Evolutionary conservation across 2,888 invertebrate species (phyloP), one percentile per base, ranked within the genome.

Genomic region (Chaetogeoica ovagalla): DNA sequence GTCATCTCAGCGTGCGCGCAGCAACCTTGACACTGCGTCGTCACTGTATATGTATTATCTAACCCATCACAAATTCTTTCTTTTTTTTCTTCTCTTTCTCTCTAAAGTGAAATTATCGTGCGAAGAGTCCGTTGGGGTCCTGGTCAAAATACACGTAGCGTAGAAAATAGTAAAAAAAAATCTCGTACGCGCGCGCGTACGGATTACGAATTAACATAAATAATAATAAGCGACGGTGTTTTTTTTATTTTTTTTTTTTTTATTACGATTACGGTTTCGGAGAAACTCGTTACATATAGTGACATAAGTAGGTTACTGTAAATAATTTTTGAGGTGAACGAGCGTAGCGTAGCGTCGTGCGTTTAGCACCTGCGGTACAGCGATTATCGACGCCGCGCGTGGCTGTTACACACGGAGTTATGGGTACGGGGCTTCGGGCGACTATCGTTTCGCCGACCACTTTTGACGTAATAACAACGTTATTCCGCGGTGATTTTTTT

Each of bases 251-350:
- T 60, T 55, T 70, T 62, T n/a, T 7, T 9, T 9, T 43, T 77
- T 77, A 60, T 70, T 62, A 77, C 37, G n/a, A 48, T 43, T 7
- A 48, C 11, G 48, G 52, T 21, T 55, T 60, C 30, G 30, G 30
- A 60, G 70, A 77, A 59, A 62, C 70, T 55, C 11, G 60, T 77
- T 66, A 59, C 57, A 21, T 65, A 39, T n/a, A 17, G 3, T 63
- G 77, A 70, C 77, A 63, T 62, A 79, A 70, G 70, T 71, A 70
- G 77, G 77, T 79, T 79, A 79, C 70, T 19, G 57, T 19, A 11
- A n/a, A 30, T 30, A 30, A 37, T 68, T 63, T n/a, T 79, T 70
- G 70, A 79, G 77, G 70, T 63, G 77, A 79, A 79, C 77, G 55
- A 23, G 77, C 62, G 43, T 39, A 39, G 7, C 23, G 59, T 76